Evolutionary conservation across 2,797 vertebrate genomes (phyloP), one percentile per base, ranked within the genome.

Genomic region (Oreochromis mossambicus): DNA sequence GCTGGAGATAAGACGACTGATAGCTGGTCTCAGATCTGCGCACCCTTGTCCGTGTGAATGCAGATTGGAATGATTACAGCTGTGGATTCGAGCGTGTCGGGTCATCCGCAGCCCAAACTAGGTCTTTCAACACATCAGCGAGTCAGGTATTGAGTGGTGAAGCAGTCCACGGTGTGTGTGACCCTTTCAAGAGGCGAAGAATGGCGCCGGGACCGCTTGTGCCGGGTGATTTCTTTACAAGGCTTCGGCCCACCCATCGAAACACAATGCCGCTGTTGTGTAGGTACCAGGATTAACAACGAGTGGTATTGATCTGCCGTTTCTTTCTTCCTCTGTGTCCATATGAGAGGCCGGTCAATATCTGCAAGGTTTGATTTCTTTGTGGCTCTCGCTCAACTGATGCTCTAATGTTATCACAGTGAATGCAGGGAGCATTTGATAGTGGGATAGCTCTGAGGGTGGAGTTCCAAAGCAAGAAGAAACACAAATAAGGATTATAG

Each of bases 341-440:
- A 87, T 90, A 88, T 87, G 89, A 91, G 87, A 89, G 87, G 52
- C 78, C 80, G 70, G 86, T 95, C 94, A 88, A 94, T 95, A 95
- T 90, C 84, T 84, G 79, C 70, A 68, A 48, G 91, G 93, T 93
- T 91, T 83, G 89, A 85, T 92, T 93, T 91, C 92, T 94, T 91
- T 88, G 88, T 92, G 87, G 77, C 80, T 50, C 56, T 87, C 77
- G 84, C 84, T 90, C 78, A 55, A 76, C 82, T 66, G 82, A 61
- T 77, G 87, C 83, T 82, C 68, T 80, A 38, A 78, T 90, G 87
- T 90, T 86, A 70, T 89, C 86, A 19, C 78, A 24, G 79, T 66
- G 58, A 58, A 83, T n/a, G 56, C 81, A 73, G 87, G 50, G 38
- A 46, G 19, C 76, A 70, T 87, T 85, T 83, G 61, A 86, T 84